Evolutionary conservation across 2,797 vertebrate genomes (phyloP), one percentile per base, ranked within the genome.

Genomic region (Parotocinclus haroldoi): DNA sequence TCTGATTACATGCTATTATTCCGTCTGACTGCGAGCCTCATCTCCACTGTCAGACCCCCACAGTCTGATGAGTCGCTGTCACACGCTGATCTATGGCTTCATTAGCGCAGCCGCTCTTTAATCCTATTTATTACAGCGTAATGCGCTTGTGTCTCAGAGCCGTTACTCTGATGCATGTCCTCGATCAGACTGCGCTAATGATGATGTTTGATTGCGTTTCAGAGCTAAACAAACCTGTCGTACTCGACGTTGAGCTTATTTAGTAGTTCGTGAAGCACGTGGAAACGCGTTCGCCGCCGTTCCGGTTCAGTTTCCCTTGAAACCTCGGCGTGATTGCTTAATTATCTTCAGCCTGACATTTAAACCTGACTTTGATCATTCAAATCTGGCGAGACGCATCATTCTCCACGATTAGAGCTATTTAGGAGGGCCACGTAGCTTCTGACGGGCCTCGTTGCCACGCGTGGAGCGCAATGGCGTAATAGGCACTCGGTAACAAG

Each of bases 61-160:
- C 80, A 75, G 85, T 68, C 66, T 70, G 69, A 69, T 60, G 63
- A 63, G 44, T 59, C 44, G 78, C 83, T 73, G 82, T 75, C 78
- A 69, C 58, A 53, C 37, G 3, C 49, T 68, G 64, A 71, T 72
- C 49, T 57, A 63, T 54, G 58, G 85, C 82, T 88, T 89, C 87
- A 89, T 90, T 88, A 88, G 80, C 77, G 81, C 79, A 82, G 79
- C 79, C 69, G 79, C 77, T 80, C 87, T 64, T 51, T 78, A 75
- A 79, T 79, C 78, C 74, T 51, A 66, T 76, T 75, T 72, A 71
- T 75, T 68, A 68, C 71, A 52, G 64, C 60, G 67, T 71, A 70
- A 74, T 71, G 64, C 68, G 56, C 54, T 58, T 59, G 42, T 44
- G 62, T 62, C 59, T 55, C 49, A 39, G 63, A 56, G 48, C 48